A percentile compares a stretch with the other conserved stretches of the same genome.
These are phyloP conservation scores for Protomyctophum bolini DNA, from an alignment of 2,113 vertebrate species.

Conservation along the genomic window DNA sequence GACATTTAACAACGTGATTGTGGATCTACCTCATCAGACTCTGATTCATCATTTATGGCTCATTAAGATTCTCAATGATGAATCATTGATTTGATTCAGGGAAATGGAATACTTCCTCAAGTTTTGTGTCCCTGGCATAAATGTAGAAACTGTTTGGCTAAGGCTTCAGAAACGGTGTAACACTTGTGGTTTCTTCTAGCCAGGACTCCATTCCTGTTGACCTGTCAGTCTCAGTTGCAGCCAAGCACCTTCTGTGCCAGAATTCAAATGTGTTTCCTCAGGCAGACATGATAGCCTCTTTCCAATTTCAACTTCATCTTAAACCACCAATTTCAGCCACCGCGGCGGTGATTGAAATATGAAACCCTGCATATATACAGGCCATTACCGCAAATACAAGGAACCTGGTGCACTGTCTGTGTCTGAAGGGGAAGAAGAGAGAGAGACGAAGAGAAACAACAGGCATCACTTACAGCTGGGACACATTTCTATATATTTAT, in stretches of 20 bases:
- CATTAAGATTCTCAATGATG: slow-evolving; percentile 68
- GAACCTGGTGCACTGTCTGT: slow-evolving; percentile 60
- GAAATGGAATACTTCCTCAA: slow-evolving; percentile 72
- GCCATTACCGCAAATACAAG: slow-evolving; percentile 77
- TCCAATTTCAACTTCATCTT: slow-evolving; percentile 85
- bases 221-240: slow-evolving; percentile 42
- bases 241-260: too few species aligned
- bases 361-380: slow-evolving; percentile 84
- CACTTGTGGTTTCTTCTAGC: slow-evolving; percentile 46
- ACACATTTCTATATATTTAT: slow-evolving; percentile 77
- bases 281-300: slow-evolving; percentile 81
- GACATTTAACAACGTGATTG: slow-evolving; percentile 65
- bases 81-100: slow-evolving; percentile 62
- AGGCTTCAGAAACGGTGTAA: slow-evolving; percentile 23
- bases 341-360: slow-evolving; percentile 78
- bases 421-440: slow-evolving; percentile 45
- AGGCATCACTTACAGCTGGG: slow-evolving; percentile 58
- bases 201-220: slow-evolving; percentile 58
- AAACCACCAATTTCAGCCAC: slow-evolving; percentile 78
- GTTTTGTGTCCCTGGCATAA: slow-evolving; percentile 49
- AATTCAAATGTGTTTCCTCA: slow-evolving; percentile 75
- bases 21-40: slow-evolving; percentile 66
- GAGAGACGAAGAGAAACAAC: slow-evolving; percentile 56
- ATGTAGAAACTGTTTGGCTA: slow-evolving; percentile 58
- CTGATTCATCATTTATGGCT: slow-evolving; percentile 68